phyloP scores from a whole-genome alignment of 2,888 invertebrate genomes.

The Troides helena region DNA sequence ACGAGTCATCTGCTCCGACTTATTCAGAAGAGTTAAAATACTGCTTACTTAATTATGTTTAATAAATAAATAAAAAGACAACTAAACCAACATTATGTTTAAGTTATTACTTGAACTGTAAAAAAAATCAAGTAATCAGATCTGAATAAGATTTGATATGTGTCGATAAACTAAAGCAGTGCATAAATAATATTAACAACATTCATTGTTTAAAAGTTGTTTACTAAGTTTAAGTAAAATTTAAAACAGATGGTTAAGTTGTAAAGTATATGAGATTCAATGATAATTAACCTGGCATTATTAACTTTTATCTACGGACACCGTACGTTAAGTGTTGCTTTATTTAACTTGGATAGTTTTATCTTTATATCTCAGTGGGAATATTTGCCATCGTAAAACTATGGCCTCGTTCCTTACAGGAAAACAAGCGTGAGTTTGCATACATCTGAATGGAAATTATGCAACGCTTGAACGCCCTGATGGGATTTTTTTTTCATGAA shows the following conservation, averaged over 20 bases:
- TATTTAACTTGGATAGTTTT: slow-evolving; percentile 18
- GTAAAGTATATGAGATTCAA: not conserved
- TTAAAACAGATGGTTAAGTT: not conserved
- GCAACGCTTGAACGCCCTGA: slow-evolving; percentile 6
- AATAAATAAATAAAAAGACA: too few species aligned
- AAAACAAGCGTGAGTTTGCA: slow-evolving; percentile 24
- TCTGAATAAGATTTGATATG: too few species aligned
- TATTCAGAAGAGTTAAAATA: too few species aligned
- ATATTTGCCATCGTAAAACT: slow-evolving; percentile 22
- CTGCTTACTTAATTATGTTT: too few species aligned
- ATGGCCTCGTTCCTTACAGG: slow-evolving; percentile 26
- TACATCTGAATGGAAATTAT: slow-evolving; percentile 25
- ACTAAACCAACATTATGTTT: too few species aligned
- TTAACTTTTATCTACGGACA: not conserved
- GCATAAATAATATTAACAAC: too few species aligned
- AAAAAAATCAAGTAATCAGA: too few species aligned
- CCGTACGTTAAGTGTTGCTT: not conserved
- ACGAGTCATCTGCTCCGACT: too few species aligned
- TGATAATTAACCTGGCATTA: not conserved
- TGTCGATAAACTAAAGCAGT: too few species aligned
- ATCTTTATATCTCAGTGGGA: slow-evolving; percentile 18
- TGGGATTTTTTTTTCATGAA: slow-evolving; percentile 16
- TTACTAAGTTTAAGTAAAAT: not conserved
- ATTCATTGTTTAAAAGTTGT: too few species aligned
- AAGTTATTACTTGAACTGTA: too few species aligned